Conservation (phyloP, 2,888 invertebrate genomes). For the Heliconius hortense region DNA sequence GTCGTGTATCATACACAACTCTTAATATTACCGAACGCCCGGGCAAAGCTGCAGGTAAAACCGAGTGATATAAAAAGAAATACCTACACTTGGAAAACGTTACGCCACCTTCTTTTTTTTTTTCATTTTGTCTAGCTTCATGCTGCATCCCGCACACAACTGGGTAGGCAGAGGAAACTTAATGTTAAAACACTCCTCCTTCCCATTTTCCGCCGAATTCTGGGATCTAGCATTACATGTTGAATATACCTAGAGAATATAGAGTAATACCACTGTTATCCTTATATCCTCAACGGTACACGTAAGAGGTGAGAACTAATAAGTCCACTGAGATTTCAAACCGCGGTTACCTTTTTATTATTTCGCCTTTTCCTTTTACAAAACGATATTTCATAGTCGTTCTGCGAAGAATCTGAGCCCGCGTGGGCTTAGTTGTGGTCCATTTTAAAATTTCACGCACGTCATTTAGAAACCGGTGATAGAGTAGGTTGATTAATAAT, state of each 20-base stretch:
- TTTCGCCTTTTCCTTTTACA: slow-evolving; percentile 47
- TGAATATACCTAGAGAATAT: not conserved
- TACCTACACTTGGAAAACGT: no score
- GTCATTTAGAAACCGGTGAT: slow-evolving; percentile 21
- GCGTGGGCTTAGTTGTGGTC: slow-evolving; percentile 43
- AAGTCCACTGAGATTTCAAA: slow-evolving; percentile 45
- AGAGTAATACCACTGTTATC: slow-evolving; percentile 21
- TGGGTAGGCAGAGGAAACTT: no score
- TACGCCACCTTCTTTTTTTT: no score
- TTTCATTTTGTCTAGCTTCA: no score
- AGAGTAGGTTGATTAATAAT: not conserved
- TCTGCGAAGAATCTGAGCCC: slow-evolving; percentile 43
- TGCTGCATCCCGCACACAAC: no score
- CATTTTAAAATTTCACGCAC: slow-evolving; percentile 41
- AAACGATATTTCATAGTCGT: slow-evolving; percentile 51
- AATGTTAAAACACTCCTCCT: no score
- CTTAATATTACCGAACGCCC: no score
- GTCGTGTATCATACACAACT: not conserved
- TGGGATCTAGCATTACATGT: not conserved
- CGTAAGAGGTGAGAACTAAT: slow-evolving; percentile 53
- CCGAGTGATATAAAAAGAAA: no score
- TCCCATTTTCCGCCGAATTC: no score
- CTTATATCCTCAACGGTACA: slow-evolving; percentile 47
- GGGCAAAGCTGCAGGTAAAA: no score
- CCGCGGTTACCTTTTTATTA: slow-evolving; percentile 43